Conservation (phyloP, 2,113 vertebrate genomes). For the Mastomys coucha region DNA sequence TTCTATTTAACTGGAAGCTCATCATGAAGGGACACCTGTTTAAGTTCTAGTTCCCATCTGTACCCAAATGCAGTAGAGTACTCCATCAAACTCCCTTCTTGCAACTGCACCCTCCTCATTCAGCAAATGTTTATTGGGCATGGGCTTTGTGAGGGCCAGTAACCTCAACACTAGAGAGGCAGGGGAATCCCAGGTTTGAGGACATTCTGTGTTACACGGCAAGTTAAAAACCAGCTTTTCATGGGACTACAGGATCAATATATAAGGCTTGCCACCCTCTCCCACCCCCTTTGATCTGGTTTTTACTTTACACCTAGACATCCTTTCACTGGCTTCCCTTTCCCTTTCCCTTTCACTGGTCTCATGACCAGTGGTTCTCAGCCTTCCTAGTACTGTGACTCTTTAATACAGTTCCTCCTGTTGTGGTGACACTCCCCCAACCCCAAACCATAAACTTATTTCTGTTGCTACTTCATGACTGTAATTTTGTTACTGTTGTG, state of each 20-base stretch:
- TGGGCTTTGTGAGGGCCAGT: neutral
- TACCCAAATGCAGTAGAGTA: neutral
- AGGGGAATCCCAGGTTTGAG: neutral
- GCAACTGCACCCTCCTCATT: neutral
- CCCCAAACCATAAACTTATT: neutral
- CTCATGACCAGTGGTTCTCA: neutral
- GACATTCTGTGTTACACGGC: neutral
- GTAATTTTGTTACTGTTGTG: neutral
- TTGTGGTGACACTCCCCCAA: neutral
- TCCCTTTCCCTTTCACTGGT: too few relatives aligned
- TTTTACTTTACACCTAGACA: neutral
- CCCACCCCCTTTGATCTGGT: neutral
- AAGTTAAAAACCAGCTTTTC: neutral
- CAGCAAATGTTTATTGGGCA: neutral
- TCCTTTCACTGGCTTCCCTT: neutral
- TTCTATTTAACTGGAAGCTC: neutral
- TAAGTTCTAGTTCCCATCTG: neutral
- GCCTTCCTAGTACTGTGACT: neutral
- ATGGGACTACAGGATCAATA: neutral
- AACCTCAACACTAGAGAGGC: neutral
- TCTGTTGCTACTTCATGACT: neutral
- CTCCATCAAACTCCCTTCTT: neutral
- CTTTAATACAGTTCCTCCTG: neutral
- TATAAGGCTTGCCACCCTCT: too few relatives aligned
- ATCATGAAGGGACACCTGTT: neutral